Evolutionary conservation across 2,113 vertebrate species (phyloP).

Genomic region (Dipodomys stephensi): DNA sequence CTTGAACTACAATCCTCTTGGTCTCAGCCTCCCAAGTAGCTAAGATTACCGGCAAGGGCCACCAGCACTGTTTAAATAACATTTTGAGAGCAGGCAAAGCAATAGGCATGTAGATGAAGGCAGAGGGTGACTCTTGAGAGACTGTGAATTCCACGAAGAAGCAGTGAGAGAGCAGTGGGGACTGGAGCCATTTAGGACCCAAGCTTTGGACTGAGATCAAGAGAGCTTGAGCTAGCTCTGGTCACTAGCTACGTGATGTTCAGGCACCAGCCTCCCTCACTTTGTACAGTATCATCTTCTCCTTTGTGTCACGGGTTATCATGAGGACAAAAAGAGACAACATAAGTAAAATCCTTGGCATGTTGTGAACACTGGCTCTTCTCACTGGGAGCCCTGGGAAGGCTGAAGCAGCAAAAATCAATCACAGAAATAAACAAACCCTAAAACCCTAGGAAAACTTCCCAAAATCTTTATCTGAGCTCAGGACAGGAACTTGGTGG

Average conservation of each 20-base stretch:
- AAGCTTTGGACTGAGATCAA: neutral
- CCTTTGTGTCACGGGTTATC: neutral
- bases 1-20: too few species aligned
- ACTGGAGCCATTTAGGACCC: neutral
- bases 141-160: neutral
- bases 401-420: neutral
- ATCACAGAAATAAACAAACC: neutral
- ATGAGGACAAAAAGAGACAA: neutral
- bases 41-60: neutral
- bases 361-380: neutral
- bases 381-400: neutral
- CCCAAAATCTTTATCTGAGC: neutral
- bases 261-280: neutral
- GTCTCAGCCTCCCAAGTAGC: neutral
- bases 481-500: conserved; percentile 11
- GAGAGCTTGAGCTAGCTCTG: neutral
- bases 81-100: neutral
- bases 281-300: neutral
- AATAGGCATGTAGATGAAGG: neutral
- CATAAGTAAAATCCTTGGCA: neutral
- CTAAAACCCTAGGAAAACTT: neutral
- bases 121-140: neutral
- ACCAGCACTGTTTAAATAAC: neutral
- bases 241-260: neutral
- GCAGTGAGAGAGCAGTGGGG: neutral